Evolutionary conservation across 2,797 vertebrate genomes (phyloP).

Genomic region (Rachycentron canadum): DNA sequence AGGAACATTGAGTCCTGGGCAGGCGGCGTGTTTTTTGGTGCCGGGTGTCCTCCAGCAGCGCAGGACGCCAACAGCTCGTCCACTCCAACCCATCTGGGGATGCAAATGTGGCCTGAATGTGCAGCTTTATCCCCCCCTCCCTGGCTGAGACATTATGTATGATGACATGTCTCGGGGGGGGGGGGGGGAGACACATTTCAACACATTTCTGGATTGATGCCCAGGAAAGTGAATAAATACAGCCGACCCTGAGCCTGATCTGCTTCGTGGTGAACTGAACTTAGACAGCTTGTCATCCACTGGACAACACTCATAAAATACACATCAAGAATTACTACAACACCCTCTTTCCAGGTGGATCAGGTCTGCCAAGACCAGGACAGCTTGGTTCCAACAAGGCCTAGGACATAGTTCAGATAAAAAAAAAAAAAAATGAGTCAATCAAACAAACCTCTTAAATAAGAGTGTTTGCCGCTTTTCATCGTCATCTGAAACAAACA

Average conservation of each 20-base stretch:
- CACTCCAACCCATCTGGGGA: conserved; percentile 18
- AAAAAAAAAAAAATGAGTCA: no score
- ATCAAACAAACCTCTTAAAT: no score
- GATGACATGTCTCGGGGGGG: conserved; percentile 4
- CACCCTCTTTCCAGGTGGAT: no score
- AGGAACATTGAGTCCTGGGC: conserved; percentile 8
- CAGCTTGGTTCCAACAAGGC: no score
- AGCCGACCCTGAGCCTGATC: not conserved
- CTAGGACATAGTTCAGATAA: no score
- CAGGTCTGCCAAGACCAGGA: no score
- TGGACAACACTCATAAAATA: no score
- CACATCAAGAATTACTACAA: no score
- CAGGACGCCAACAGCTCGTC: conserved; percentile 12
- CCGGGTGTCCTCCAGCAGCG: not conserved
- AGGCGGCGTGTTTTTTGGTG: not conserved
- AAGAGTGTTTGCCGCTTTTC: no score
- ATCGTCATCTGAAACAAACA: no score
- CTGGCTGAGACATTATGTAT: not conserved
- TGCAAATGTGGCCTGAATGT: conserved; percentile 21
- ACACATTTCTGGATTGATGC: not conserved
- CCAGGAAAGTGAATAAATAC: conserved; percentile 8
- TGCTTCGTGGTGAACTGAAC: not conserved
- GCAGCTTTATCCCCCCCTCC: not conserved
- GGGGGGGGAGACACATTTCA: not conserved
- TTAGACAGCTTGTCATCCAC: not conserved